Evolutionary conservation across 1,140 invertebrate species (phyloP), one percentile per base, ranked within the genome.

Genomic region (Drosophila pseudoobscura): DNA sequence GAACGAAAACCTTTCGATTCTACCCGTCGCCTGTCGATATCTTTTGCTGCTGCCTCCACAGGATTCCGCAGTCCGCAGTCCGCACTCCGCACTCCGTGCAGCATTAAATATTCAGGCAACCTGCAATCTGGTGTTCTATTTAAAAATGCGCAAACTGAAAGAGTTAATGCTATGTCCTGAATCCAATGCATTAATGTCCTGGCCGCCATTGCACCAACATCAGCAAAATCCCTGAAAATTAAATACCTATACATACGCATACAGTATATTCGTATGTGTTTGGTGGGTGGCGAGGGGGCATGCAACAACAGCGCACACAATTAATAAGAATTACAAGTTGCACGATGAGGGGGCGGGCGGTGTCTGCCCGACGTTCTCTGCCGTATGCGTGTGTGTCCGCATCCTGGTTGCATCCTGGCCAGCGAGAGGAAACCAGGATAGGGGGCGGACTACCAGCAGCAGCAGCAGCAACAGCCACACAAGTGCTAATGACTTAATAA

Each of bases 261-360:
- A 17, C 1, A 17, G 17, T 17, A 1, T 17, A 17, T 17, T 17
- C 29, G 2, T 46, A 17, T 57, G 35, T 50, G 22, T n/a, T 24
- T 61, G 35, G 24, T 35, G 11, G 31, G 26, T 11, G 50, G 52
- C 3, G 35, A 9, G 22, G 22, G 9, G 7, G n/a, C 31, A 6
- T 51, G 56, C 44, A 49, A 41, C 57, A 44, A 46, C 53, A 68
- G 55, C 77, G 75, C 70, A 85, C 75, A 88, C 83, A 89, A 90
- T 90, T 90, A 90, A 90, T 90, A 90, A 90, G 89, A 90, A 90
- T 90, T 90, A 90, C 89, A 90, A 90, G 89, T 87, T 80, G 78
- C 87, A 79, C 70, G 74, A 43, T n/a, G 26, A 20, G 50, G 62
- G 29, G 62, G 65, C 8, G 29, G 62, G 65, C 8, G 41, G 39